Base-by-base conservation (phyloP, 2,888 invertebrate genomes). In the Beris chalybata region DNA sequence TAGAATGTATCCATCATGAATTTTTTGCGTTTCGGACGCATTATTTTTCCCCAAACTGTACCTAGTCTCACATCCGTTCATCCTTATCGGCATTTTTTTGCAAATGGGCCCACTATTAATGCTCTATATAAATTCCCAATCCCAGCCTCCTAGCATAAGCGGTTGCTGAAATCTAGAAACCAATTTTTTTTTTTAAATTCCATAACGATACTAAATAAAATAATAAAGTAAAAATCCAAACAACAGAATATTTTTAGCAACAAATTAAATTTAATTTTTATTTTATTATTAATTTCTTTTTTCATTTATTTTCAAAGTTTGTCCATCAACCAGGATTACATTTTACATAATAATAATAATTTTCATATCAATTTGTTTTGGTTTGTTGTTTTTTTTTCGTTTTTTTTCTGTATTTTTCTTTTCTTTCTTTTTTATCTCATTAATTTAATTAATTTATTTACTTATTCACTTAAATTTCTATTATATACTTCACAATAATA, bases 311-410 rank as follows among this genome's bases (percentile, higher is more conserved):
- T 50, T 61, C 50, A 68, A 22, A 68, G 66, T 68, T 66, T 68
- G 66, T 66, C 66, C 66, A 68, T 68, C 68, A 61, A 61, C 66
- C 68, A 68, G 68, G 65, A 68, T 66, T 66, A 68, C 63, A 66
- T 63, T 68, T 68, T 68, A 68, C 68, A 68, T 68, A 66, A 66
- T 66, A 58, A 22, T 53, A 22, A 22, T 22, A 53, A 22, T 29
- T 53, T 30, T 53, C 6, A 22, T 29, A 13, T 53, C 29, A 53
- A 29, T 55, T 54, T 47, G 13, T 64, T 47, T 48, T 56, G 48
- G 12, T 22, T 22, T 22, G 22, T 22, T 22, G 22, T 22, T 22
- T 22, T 22, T n/a, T 53, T 15, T 31, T 53, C 22, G 15, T 56
- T 50, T 29, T 22, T 30, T 12, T 12, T 29, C 4, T 12, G n/a